Evolutionary conservation across 2,797 vertebrate genomes (phyloP).

Genomic region (Menidia menidia): DNA sequence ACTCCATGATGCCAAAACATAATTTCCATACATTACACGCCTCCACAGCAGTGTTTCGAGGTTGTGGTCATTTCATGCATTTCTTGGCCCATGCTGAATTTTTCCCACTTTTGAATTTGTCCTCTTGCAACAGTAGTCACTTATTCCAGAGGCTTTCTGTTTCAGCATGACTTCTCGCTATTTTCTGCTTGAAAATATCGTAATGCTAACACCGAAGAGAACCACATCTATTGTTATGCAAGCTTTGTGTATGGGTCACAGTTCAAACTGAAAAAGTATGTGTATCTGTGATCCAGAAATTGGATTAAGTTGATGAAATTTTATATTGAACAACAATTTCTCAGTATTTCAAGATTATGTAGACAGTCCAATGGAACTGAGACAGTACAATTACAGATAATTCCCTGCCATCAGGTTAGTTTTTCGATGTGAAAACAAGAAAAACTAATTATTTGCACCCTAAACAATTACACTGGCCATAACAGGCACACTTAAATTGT

Average conservation of each 20-base stretch:
- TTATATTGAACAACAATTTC: conserved; percentile 31
- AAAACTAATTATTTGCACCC: conserved; percentile 55
- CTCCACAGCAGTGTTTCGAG: not conserved
- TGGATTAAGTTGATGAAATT: conserved; percentile 37
- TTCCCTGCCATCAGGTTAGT: conserved; percentile 23
- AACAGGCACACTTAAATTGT: conserved; percentile 53
- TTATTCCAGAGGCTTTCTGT: not conserved
- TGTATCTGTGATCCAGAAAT: conserved; percentile 33
- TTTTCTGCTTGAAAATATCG: conserved; percentile 19
- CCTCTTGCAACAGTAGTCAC: not conserved
- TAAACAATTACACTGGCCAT: conserved; percentile 55
- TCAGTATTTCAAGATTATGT: conserved; percentile 28
- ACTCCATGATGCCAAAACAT: not conserved
- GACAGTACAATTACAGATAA: conserved; percentile 19
- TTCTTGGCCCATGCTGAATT: not conserved
- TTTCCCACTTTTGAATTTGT: not conserved
- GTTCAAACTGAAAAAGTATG: conserved; percentile 8
- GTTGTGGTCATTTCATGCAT: not conserved
- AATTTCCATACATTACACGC: not conserved
- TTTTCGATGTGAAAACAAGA: conserved; percentile 31
- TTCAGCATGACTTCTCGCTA: conserved; percentile 5
- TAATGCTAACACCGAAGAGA: not conserved
- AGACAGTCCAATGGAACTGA: conserved; percentile 13
- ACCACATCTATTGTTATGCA: conserved; percentile 16
- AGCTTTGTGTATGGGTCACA: conserved; percentile 21